A percentile compares a stretch with the other conserved stretches of the same genome.
phyloP scores from a whole-genome alignment of 2,113 vertebrate species.

The Scomber colias region DNA sequence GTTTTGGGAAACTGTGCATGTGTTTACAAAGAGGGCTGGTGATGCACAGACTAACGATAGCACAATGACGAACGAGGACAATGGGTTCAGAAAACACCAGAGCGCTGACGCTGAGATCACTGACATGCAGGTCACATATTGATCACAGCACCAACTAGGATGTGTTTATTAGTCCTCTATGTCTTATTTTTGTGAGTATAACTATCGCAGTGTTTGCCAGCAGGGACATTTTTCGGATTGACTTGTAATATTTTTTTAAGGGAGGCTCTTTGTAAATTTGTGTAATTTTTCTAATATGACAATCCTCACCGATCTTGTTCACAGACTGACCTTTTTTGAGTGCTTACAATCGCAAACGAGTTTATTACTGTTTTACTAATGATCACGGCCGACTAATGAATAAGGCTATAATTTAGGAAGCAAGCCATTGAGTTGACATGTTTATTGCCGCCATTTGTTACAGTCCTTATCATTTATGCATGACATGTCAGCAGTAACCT shows the following conservation, averaged over 20 bases:
- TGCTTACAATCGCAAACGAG: conserved; percentile 40
- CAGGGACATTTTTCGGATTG: conserved; percentile 56
- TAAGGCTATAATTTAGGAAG: conserved; percentile 81
- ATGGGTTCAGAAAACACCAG: conserved; percentile 12
- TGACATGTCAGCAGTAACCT: conserved; percentile 75
- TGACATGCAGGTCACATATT: conserved; percentile 34
- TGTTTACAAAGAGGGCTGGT: conserved; percentile 74
- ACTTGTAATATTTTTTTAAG: conserved; percentile 59
- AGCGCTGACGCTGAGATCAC: conserved; percentile 26
- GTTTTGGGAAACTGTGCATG: conserved; percentile 39
- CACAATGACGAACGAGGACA: conserved; percentile 73
- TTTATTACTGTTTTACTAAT: conserved; percentile 74
- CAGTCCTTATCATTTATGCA: conserved; percentile 75
- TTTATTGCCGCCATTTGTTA: conserved; percentile 79
- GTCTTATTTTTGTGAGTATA: conserved; percentile 58
- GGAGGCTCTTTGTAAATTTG: conserved; percentile 77
- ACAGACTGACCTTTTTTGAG: conserved; percentile 68
- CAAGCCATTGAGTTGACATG: conserved; percentile 79
- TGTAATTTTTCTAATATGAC: conserved; percentile 71
- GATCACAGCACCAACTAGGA: conserved; percentile 55
- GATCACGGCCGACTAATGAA: conserved; percentile 72
- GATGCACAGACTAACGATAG: conserved; percentile 68
- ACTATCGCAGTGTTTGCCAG: conserved; percentile 46
- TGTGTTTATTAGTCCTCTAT: conserved; percentile 34
- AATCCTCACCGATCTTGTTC: conserved; percentile 58